phyloP scores from a whole-genome alignment of 2,113 vertebrate genomes.

The Zeus faber region DNA sequence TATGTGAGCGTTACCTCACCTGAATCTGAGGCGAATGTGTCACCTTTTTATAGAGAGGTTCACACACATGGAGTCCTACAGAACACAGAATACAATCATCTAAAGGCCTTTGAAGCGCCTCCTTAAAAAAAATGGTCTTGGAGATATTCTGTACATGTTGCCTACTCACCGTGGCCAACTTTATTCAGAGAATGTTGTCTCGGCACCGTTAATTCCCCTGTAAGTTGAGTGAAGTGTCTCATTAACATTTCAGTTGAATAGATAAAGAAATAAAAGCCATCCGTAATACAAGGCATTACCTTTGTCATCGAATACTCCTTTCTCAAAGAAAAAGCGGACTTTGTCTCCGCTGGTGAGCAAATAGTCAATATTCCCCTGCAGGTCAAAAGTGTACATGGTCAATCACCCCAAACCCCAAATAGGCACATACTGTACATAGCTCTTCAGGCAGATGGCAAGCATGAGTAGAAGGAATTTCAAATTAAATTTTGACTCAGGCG shows the following conservation, averaged over 20 bases:
- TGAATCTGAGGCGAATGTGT: slow-evolving; percentile 87
- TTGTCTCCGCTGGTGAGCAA: slow-evolving; percentile 95
- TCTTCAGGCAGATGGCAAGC: too few relatives aligned
- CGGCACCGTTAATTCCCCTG: slow-evolving; percentile 85
- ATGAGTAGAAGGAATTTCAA: too few relatives aligned
- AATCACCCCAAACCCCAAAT: too few relatives aligned
- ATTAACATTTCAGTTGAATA: background rate
- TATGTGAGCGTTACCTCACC: slow-evolving; percentile 69
- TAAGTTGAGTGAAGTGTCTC: slow-evolving; percentile 4
- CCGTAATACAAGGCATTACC: slow-evolving; percentile 65
- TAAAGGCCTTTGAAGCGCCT: background rate
- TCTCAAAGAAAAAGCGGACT: slow-evolving; percentile 96
- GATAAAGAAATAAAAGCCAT: background rate
- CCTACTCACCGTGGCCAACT: slow-evolving; percentile 87
- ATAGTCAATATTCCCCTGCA: slow-evolving; percentile 88
- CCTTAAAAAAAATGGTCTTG: background rate
- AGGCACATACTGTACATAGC: too few relatives aligned
- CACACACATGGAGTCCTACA: slow-evolving; percentile 86
- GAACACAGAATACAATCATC: slow-evolving; percentile 7
- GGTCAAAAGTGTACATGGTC: too few relatives aligned
- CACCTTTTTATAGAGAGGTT: slow-evolving; percentile 81
- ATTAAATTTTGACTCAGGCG: too few relatives aligned
- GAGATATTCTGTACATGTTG: too few relatives aligned
- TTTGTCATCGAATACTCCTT: slow-evolving; percentile 87
- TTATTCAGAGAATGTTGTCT: slow-evolving; percentile 89